Evolutionary conservation across 2,113 vertebrate species (phyloP), one percentile per base, ranked within the genome.

Genomic region (Oostethus manadensis): DNA sequence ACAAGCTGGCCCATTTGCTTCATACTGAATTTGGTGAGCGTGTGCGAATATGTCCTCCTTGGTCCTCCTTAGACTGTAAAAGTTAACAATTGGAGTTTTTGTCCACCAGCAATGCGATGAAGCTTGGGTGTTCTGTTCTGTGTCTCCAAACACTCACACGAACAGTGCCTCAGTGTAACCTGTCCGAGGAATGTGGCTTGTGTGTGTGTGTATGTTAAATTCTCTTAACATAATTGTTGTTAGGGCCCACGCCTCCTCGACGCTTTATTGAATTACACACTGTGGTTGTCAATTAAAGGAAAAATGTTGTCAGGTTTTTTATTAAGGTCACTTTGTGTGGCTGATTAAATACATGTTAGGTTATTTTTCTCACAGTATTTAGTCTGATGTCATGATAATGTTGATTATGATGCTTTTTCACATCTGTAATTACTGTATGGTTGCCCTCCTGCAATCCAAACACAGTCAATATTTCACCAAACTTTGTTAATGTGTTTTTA

Each of bases 401-500:
- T 4, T 3, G 29, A 33, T 33, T 33, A 7, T 33, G 7, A 33
- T 33, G 29, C 23, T 26, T 26, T 26, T 26, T 26, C 23, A 26
- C 23, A 5, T 5, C 23, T 42, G 13, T 11, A 11, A 40, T 13
- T 40, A 42, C 10, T 42, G 10, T 42, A 4, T n/a, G n/a, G n/a
- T n/a, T 14, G 13, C 38, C 38, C 13, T 42, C 38, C 38, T 13
- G 29, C 54, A 38, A 40, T 74, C n/a, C 3, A 53, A 40, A 42
- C 45, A 42, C 45, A 14, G 18, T 56, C 22, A 33, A 17, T 18
- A 17, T 49, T 40, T 70, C 10, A 46, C 10, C 18, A 9, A 67
- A 40, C 20, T 62, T 1, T 47, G 9, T 42, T 4, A 68, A 14
- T 73, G 29, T 76, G 2, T 57, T 50, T 73, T 26, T 77, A 98